Conservation (phyloP, 2,797 vertebrate genomes). For the Enteromius argenteus region DNA sequence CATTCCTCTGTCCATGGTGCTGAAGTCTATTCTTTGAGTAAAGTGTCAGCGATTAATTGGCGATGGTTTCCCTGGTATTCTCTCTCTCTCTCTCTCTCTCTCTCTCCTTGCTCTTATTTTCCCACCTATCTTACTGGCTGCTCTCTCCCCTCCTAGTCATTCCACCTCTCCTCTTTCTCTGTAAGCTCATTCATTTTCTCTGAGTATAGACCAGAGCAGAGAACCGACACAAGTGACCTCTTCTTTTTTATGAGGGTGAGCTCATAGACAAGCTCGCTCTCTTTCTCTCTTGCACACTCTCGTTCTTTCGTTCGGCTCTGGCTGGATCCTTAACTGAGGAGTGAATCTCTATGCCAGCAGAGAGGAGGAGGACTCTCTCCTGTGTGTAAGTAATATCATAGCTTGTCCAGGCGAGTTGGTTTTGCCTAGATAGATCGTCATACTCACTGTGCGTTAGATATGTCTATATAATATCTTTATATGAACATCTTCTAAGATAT, state of each 20-base stretch:
- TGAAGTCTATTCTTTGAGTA: constrained; percentile 31
- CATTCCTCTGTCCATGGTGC: constrained; percentile 38
- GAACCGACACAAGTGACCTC: constrained; percentile 21
- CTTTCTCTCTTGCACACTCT: neutral
- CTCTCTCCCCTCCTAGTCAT: constrained; percentile 46
- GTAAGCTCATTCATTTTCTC: constrained; percentile 42
- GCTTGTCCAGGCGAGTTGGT: neutral
- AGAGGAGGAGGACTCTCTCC: constrained; percentile 11
- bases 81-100: constrained; percentile 21
- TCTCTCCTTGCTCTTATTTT: neutral
- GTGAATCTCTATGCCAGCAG: constrained; percentile 21
- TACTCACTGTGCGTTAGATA: neutral
- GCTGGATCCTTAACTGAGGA: constrained; percentile 34
- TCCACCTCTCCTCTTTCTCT: constrained; percentile 25
- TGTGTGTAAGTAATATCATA: constrained; percentile 42
- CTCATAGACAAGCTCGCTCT: constrained; percentile 26
- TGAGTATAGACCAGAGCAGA: constrained; percentile 13
- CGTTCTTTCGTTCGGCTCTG: neutral
- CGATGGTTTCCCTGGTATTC: constrained; percentile 7
- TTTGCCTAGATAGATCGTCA: neutral
- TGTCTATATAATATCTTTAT: neutral
- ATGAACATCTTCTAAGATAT: neutral
- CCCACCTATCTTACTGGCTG: neutral
- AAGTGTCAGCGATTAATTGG: constrained; percentile 20
- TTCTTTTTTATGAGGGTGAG: constrained; percentile 27